phyloP scores from a whole-genome alignment of 2,113 vertebrate species.

The Ctenomys sociabilis region DNA sequence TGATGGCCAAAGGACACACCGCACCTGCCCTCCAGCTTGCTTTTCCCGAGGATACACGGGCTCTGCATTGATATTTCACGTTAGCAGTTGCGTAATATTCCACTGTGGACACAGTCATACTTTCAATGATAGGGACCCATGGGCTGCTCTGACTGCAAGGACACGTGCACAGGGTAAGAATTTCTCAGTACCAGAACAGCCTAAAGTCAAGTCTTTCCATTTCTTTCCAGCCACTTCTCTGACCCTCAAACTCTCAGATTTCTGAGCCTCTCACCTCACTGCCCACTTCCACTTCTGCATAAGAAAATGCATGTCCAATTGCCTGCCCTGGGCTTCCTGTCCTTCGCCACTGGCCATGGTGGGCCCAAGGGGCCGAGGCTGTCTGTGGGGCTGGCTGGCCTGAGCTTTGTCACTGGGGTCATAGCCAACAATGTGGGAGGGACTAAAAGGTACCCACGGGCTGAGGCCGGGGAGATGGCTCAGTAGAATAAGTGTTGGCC shows the following conservation, averaged over 20 bases:
- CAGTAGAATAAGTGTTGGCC: no score
- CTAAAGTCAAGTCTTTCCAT: not conserved
- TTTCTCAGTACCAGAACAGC: not conserved
- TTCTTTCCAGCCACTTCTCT: not conserved
- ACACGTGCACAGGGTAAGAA: fast-evolving
- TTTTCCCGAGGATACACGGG: not conserved
- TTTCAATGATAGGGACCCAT: not conserved
- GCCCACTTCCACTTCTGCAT: not conserved
- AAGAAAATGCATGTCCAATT: not conserved
- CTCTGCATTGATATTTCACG: fast-evolving
- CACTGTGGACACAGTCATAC: fast-evolving
- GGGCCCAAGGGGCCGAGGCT: fast-evolving
- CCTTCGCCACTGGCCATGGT: not conserved
- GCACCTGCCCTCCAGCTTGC: not conserved
- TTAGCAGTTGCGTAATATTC: not conserved
- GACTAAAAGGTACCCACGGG: not conserved
- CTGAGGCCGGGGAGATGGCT: no score
- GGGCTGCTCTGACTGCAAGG: not conserved
- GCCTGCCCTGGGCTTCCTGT: not conserved
- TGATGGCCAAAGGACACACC: not conserved
- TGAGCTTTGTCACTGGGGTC: not conserved
- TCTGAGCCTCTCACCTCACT: not conserved
- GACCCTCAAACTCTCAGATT: not conserved
- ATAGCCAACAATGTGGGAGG: slow-evolving; percentile 1
- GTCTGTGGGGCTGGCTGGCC: not conserved